These are phyloP conservation scores for Botia almorhae DNA, from an alignment of 2,797 vertebrate species.

Conservation along the genomic window DNA sequence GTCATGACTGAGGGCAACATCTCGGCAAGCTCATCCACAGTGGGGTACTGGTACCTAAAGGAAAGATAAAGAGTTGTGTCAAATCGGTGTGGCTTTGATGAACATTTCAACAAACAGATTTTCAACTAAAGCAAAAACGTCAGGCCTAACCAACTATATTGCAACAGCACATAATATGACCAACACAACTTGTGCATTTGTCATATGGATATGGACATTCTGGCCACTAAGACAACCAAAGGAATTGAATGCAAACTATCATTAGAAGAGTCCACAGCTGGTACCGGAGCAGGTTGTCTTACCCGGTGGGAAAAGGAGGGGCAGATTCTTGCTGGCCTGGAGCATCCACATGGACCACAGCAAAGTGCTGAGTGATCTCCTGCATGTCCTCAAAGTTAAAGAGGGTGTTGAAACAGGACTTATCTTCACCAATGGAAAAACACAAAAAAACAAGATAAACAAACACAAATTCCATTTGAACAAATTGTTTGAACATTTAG, in stretches of 20 bases:
- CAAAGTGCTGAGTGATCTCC: conserved; percentile 94
- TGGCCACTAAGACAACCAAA: too few relatives aligned
- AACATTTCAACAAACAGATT: not conserved
- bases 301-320: conserved; percentile 88
- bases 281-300: conserved; percentile 54
- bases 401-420: conserved; percentile 95
- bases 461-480: not conserved
- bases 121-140: too few relatives aligned
- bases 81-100: not conserved
- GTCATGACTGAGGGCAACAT: conserved; percentile 90
- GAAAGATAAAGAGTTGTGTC: not conserved
- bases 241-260: not conserved
- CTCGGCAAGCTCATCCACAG: conserved; percentile 91
- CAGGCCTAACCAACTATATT: too few relatives aligned
- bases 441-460: not conserved
- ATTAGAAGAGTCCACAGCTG: not conserved
- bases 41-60: conserved; percentile 91
- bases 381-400: conserved; percentile 98
- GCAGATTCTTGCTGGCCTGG: conserved; percentile 94
- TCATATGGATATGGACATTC: too few relatives aligned
- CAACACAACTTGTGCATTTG: too few relatives aligned
- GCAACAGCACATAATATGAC: too few relatives aligned
- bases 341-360: conserved; percentile 92
- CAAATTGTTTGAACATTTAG: not conserved
- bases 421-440: conserved; percentile 76